Base-by-base conservation (phyloP, 1,140 invertebrate species). In the Hylaeus volcanicus region DNA sequence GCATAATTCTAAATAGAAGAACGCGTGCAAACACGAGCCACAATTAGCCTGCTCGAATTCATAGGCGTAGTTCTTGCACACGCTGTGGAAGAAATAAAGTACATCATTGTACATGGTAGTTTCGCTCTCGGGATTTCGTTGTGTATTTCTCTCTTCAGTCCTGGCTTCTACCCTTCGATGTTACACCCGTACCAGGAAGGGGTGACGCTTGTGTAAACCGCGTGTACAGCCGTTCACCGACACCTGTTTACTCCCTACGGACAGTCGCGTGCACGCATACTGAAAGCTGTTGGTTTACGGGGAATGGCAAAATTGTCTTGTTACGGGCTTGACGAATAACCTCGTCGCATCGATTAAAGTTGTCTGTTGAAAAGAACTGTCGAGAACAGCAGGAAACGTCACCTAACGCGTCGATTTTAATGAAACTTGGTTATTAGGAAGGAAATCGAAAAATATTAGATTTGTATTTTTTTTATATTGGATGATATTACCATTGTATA, bases 171-270 rank as follows among this genome's bases (percentile, higher is more conserved):
- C 83, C 84, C 85, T 68, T 76, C 75, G 81, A 61, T 79, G 85
- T 66, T 84, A 81, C 84, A 88, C 74, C 81, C 81, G 69, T 70
- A 81, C 78, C 70, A 84, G 82, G 82, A 74, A 87, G 85, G 82
- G 84, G 77, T 82, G 85, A 79, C 81, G 73, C 79, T 78, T 84
- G 72, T 86, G 84, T 86, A 86, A 86, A 83, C 84, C 81, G 66
- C 84, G 84, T 86, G 80, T 86, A 82, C 79, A 73, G 37, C 70
- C 80, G 80, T 79, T 77, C 80, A 69, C 79, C 80, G 84, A 86
- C 85, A 86, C 85, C 84, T 86, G 85, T 86, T 86, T 86, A 86
- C 83, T 86, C 84, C 83, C 85, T 86, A 82, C 80, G 84, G 82
- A 85, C 84, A 51, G 61, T 84, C 69, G 77, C 69, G 69, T 81